These are phyloP conservation scores for Halcyon senegalensis DNA, from an alignment of 2,113 vertebrate species.

Conservation along the genomic window DNA sequence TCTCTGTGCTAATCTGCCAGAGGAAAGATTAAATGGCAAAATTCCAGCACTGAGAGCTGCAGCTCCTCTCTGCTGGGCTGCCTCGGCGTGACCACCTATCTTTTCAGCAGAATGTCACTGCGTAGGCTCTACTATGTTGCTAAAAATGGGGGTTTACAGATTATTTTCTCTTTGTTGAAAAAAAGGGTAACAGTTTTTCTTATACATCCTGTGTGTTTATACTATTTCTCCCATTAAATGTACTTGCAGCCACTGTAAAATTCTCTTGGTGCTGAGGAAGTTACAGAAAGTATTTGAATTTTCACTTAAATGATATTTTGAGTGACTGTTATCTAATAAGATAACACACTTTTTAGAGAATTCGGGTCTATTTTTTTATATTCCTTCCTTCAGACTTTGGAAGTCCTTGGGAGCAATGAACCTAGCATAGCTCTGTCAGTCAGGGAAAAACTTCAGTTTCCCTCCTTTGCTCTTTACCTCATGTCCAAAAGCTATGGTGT, in stretches of 20 bases:
- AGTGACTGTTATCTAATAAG: neutral
- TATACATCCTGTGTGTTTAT: neutral
- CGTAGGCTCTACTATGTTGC: neutral
- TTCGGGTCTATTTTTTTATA: neutral
- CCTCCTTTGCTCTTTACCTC: neutral
- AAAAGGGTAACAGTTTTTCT: neutral
- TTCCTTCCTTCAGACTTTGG: neutral
- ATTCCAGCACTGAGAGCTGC: slow-evolving; percentile 8
- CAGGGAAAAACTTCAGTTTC: neutral
- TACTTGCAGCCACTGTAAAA: neutral
- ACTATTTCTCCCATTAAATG: neutral
- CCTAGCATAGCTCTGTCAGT: neutral
- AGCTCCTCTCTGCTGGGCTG: neutral
- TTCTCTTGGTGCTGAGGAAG: neutral
- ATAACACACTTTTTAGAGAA: neutral
- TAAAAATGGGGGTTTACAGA: neutral
- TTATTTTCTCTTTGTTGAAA: neutral
- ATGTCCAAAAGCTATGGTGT: neutral
- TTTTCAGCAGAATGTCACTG: neutral
- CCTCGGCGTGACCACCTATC: neutral
- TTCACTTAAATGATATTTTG: neutral
- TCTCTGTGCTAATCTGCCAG: neutral
- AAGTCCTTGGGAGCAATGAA: neutral
- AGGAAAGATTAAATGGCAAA: slow-evolving; percentile 64
- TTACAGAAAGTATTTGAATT: neutral